Percentiles rank a stretch among this genome's conserved stretches.
Evolutionary conservation across 2,888 invertebrate genomes (phyloP).

Genomic region (Diplolepis rosae): DNA sequence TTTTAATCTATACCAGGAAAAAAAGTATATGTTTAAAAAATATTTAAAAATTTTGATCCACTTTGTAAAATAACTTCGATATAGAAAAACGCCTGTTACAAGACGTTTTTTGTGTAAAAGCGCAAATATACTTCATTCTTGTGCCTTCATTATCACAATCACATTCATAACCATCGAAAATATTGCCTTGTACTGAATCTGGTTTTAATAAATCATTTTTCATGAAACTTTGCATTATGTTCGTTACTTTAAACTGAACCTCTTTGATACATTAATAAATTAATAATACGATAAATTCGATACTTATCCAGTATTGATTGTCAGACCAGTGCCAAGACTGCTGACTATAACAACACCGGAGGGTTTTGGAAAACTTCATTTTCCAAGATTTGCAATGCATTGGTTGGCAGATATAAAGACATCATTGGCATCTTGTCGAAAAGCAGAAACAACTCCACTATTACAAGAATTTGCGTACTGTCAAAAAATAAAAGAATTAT

Average conservation of each 20-base stretch:
- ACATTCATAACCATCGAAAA: background rate
- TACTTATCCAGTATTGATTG: too few relatives aligned
- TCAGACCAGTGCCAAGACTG: too few relatives aligned
- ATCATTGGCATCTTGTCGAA: background rate
- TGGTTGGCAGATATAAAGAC: background rate
- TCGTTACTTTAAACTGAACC: too few relatives aligned
- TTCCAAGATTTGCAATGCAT: background rate
- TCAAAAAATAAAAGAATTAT: background rate
- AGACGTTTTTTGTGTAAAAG: background rate
- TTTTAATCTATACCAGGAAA: too few relatives aligned
- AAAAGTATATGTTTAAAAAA: background rate
- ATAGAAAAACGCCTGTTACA: background rate
- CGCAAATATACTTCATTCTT: background rate
- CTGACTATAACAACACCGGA: too few relatives aligned
- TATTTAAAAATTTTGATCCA: background rate
- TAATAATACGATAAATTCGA: too few relatives aligned
- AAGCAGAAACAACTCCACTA: background rate
- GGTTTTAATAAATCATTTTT: constrained; percentile 28
- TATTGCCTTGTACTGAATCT: constrained; percentile 4
- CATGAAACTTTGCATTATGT: background rate
- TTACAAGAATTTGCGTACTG: constrained; percentile 2
- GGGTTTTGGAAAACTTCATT: background rate
- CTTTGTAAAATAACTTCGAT: constrained; percentile 1
- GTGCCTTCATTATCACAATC: constrained; percentile 24
- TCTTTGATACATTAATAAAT: too few relatives aligned